Evolutionary conservation across 2,113 vertebrate genomes (phyloP), one percentile per base, ranked within the genome.

Genomic region (Megaptera novaeangliae): DNA sequence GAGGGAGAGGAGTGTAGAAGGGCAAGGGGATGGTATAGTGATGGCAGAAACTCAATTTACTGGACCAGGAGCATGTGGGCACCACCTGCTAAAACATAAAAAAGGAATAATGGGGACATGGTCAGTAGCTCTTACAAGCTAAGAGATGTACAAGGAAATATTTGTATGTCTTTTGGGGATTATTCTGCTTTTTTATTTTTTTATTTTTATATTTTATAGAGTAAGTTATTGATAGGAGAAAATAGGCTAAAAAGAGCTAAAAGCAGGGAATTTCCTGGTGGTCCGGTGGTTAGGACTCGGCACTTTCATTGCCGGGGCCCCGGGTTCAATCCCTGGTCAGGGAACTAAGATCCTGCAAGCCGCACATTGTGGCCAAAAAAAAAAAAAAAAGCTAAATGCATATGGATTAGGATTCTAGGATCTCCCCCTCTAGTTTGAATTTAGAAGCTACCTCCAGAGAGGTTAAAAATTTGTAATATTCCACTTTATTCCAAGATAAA

Each of bases 371-470:
- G 29, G 74, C 44, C 44, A 21, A 77, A 77, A 34, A 49, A 69
- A 81, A 92, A 44, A 44, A 44, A 9, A 93, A 86, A 94, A 96
- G 25, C 74, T 83, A 96, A 95, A 61, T 96, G 39, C 82, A 87
- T 96, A 92, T 94, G 75, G 95, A 95, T 98, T 96, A 95, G 64
- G 59, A 71, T 95, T 41, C 88, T 61, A 57, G 74, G 21, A 41
- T 86, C 91, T 84, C 14, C n/a, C 29, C 77, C 36, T 94, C 23
- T 59, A 88, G 57, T 27, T 27, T 91, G 80, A 88, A 92, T 92
- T 97, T 96, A 91, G 85, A 95, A 87, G 82, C 66, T 25, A 68
- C 5, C 55, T 86, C 75, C 72, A 88, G 55, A 90, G 86, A 95
- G 91, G 49, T 95, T 93, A 92, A 87, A 97, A 63, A 91, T 82